These are phyloP conservation scores for Helicoverpa assulta DNA, from an alignment of 2,888 invertebrate genomes.

Conservation along the genomic window DNA sequence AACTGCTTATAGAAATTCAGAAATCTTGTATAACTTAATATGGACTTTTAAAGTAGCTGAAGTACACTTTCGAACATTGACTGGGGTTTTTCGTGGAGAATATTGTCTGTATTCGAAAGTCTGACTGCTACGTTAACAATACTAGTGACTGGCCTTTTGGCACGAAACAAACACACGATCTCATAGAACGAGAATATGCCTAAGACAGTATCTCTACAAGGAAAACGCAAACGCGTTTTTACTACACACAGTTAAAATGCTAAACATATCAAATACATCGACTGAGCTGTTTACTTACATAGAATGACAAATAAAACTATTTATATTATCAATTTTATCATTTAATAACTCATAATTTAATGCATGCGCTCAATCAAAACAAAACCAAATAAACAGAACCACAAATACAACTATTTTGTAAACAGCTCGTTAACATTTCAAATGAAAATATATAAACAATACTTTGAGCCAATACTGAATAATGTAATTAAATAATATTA, in stretches of 20 bases:
- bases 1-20: slow-evolving; percentile 45
- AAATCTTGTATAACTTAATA: neutral
- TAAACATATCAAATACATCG: slow-evolving; percentile 47
- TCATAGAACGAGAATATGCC: slow-evolving; percentile 8
- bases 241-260: slow-evolving; percentile 55
- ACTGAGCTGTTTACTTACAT: slow-evolving; percentile 59
- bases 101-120: slow-evolving; percentile 34
- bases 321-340: slow-evolving; percentile 41
- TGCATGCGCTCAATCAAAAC: slow-evolving; percentile 59
- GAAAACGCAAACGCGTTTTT: slow-evolving; percentile 4
- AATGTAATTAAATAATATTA: slow-evolving; percentile 61
- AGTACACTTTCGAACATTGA: slow-evolving; percentile 26
- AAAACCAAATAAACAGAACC: slow-evolving; percentile 46
- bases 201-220: slow-evolving; percentile 25
- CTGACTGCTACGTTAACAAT: slow-evolving; percentile 20
- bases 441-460: slow-evolving; percentile 72
- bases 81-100: slow-evolving; percentile 15
- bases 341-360: slow-evolving; percentile 61
- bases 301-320: slow-evolving; percentile 57
- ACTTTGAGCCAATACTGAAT: slow-evolving; percentile 88
- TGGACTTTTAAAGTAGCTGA: neutral
- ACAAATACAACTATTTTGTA: slow-evolving; percentile 48
- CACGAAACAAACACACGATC: slow-evolving; percentile 8
- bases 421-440: slow-evolving; percentile 57
- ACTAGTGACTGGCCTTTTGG: slow-evolving; percentile 18